Conservation (phyloP, 2,888 invertebrate species). For the Drosophila multiciliata region DNA sequence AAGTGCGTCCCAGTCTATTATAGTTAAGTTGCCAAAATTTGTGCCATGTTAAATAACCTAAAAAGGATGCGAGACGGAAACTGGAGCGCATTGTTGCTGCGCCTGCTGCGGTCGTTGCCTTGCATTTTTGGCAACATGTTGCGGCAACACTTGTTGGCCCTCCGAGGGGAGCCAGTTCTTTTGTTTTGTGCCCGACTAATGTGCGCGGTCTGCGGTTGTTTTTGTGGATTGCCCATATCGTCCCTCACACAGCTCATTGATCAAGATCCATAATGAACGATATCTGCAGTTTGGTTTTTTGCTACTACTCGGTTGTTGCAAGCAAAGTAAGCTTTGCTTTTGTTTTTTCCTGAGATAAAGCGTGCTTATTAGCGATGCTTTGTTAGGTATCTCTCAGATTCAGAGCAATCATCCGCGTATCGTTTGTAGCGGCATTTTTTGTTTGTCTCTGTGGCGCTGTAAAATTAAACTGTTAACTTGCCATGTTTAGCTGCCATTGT, state of each 20-base stretch:
- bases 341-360: conserved; percentile 78
- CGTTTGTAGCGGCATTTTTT: conserved; percentile 69
- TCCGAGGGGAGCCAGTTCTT: conserved; percentile 37
- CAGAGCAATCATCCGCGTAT: conserved; percentile 67
- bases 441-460: conserved; percentile 54
- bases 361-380: conserved; percentile 54
- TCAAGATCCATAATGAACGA: conserved; percentile 80
- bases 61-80: conserved; percentile 78
- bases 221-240: conserved; percentile 26
- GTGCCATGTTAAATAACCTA: conserved; percentile 50
- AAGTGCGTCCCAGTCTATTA: conserved; percentile 43
- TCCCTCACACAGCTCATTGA: conserved; percentile 61
- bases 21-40: conserved; percentile 49
- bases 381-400: conserved; percentile 68
- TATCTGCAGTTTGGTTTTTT: conserved; percentile 66
- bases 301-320: not conserved
- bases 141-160: conserved; percentile 69
- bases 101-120: conserved; percentile 41
- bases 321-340: conserved; percentile 50
- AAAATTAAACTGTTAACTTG: conserved; percentile 81
- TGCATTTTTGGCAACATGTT: conserved; percentile 55
- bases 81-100: conserved; percentile 41
- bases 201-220: conserved; percentile 49
- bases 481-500: conserved; percentile 83
- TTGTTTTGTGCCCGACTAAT: conserved; percentile 47